A percentile compares a stretch with the other conserved stretches of the same genome.
phyloP scores from a whole-genome alignment of 2,797 vertebrate species.

The Brachymystax lenok region DNA sequence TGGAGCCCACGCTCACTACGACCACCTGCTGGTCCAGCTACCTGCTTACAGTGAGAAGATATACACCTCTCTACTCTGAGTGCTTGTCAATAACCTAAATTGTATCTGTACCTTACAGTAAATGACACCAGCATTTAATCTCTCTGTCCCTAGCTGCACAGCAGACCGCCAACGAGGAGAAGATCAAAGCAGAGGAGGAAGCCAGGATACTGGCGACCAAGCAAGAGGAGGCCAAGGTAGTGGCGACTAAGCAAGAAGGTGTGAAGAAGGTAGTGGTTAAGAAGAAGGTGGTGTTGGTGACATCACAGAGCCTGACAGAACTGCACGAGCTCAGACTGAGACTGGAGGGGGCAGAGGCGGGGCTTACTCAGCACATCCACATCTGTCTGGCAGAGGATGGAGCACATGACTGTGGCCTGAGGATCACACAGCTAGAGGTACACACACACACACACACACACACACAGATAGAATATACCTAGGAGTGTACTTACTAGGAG shows the following conservation, averaged over 20 bases:
- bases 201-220: background rate
- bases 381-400: slow-evolving; percentile 83
- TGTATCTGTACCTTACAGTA: background rate
- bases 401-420: slow-evolving; percentile 78
- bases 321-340: slow-evolving; percentile 85
- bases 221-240: slow-evolving; percentile 35
- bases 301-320: slow-evolving; percentile 76
- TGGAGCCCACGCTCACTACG: slow-evolving; percentile 85
- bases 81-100: background rate
- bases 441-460: slow-evolving; percentile 5
- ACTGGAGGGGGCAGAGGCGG: slow-evolving; percentile 81
- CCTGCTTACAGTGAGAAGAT: slow-evolving; percentile 67
- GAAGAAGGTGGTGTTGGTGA: slow-evolving; percentile 26
- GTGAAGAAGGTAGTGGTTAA: slow-evolving; percentile 42
- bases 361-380: slow-evolving; percentile 80
- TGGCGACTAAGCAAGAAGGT: slow-evolving; percentile 17
- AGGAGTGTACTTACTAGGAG: background rate
- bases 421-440: slow-evolving; percentile 88
- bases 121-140: background rate
- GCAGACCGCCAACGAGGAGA: background rate
- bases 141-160: slow-evolving; percentile 31
- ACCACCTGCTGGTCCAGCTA: slow-evolving; percentile 85
- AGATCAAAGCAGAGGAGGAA: background rate
- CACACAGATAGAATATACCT: background rate
- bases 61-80: background rate